Base-by-base conservation (phyloP, 37 sponge, comb jelly and placozoan species). In the Oscarella lobularis region DNA sequence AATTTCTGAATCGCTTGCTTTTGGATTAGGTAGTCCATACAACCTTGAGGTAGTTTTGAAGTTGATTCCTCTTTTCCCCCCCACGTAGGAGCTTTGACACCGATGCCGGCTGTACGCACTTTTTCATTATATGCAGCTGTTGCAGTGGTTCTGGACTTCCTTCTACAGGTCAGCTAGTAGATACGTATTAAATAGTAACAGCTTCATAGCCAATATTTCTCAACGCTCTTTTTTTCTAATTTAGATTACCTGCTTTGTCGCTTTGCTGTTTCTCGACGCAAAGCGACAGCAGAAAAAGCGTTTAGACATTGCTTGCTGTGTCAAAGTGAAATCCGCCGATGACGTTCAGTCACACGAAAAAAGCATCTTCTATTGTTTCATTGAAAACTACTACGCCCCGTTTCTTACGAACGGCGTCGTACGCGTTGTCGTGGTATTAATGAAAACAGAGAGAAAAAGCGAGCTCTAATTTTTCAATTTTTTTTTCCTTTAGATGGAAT, bases 51-150 rank as follows among this genome's bases (percentile, higher is more conserved):
- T 29, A 30, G 71, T 68, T 5, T 35, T 34, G 6, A 5, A 4
- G 31, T 48, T 20, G 14, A 48, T 20, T 48, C 20, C 60, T 48
- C 14, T 48, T 9, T 20, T 27, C 20, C 14, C 20, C 20, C 14
- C 20, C 9, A 68, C 33, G 33, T 54, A 40, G 96, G 96, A 29
- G 93, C 88, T 2, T 36, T 93, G 31, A 86, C 93, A 1, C 40
- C 86, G 66, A 96, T 96, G 93, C 98, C 98, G 36, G 98, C 91
- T 60, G 93, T 96, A 37, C 84, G 88, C 37, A 81, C 82, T 38
- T 96, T 96, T 78, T 96, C 98, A n/a, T 78, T 96, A 41, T 92
- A 81, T 77, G 98, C 98, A 39, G 98, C 90, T 2, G 67, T 77
- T 2, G 98, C 98, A 3, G 91, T 96, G 41, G 87, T 96, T 81